Conservation (phyloP, 2,888 invertebrate genomes). For the Platypus cylindrus region DNA sequence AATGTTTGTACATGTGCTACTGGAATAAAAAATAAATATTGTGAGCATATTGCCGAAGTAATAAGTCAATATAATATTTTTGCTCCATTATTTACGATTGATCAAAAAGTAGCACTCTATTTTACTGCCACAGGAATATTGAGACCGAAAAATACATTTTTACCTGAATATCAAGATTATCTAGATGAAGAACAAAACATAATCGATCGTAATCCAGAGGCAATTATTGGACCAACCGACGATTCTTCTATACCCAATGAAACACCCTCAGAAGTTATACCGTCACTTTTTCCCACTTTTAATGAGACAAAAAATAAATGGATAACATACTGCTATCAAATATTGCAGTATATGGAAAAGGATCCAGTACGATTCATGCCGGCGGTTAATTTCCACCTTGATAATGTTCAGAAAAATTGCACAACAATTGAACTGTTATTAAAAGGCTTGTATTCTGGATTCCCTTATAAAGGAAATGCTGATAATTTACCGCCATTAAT, state of each 20-base stretch:
- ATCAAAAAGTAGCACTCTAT: conserved; percentile 9
- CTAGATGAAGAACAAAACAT: conserved; percentile 3
- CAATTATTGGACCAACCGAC: neutral
- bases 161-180: conserved; percentile 3
- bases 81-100: conserved; percentile 5
- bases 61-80: conserved; percentile 4
- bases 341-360: conserved; percentile 8
- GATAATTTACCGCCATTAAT: conserved; percentile 8
- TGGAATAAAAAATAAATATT: conserved; percentile 6
- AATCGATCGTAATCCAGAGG: conserved; percentile 6
- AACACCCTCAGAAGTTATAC: neutral
- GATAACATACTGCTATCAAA: conserved; percentile 10
- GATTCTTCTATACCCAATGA: neutral
- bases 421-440: conserved; percentile 7
- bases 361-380: conserved; percentile 11
- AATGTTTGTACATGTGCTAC: conserved; percentile 9
- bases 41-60: conserved; percentile 8
- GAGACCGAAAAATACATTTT: conserved; percentile 7
- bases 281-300: conserved; percentile 1
- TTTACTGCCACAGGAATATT: conserved; percentile 7
- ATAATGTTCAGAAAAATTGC: conserved; percentile 9
- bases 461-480: conserved; percentile 8
- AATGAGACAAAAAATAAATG: conserved; percentile 9
- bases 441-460: conserved; percentile 11
- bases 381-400: conserved; percentile 8